Base-by-base conservation (phyloP, 2,888 invertebrate species). In the Protula sp. region DNA sequence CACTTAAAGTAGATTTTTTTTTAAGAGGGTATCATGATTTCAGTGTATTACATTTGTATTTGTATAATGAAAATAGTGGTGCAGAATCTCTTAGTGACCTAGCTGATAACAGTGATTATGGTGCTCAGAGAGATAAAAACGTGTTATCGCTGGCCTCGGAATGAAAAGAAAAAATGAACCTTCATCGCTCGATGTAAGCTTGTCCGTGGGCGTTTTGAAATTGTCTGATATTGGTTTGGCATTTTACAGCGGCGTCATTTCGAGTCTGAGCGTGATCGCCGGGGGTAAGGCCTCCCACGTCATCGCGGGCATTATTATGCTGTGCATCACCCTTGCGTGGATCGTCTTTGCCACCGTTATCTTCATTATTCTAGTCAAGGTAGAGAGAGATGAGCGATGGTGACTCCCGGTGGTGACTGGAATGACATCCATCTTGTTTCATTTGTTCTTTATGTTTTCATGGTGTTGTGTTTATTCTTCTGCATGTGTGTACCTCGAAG, bases 181-280 rank as follows among this genome's bases (percentile, higher is more conserved):
- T n/a, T n/a, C n/a, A n/a, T n/a, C n/a, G n/a, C n/a, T n/a, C n/a
- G n/a, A n/a, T n/a, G n/a, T n/a, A n/a, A n/a, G n/a, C n/a, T n/a
- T n/a, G n/a, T n/a, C n/a, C n/a, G n/a, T n/a, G n/a, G n/a, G n/a
- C n/a, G n/a, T n/a, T n/a, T n/a, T n/a, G n/a, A n/a, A n/a, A n/a
- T n/a, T n/a, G n/a, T n/a, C n/a, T n/a, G n/a, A n/a, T n/a, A n/a
- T n/a, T n/a, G n/a, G n/a, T n/a, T n/a, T n/a, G n/a, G n/a, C n/a
- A n/a, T n/a, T n/a, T n/a, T n/a, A n/a, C n/a, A 89, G 90, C 75
- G 94, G 94, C 57, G 85, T 94, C 65, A 87, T 92, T 60, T 87
- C 86, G 62, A 92, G 92, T 58, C 85, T 93, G 61, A 70, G 75
- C 0, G 84, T 85, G 58, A 65, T 74, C 3, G 28, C 54, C 88